Conservation (phyloP, 2,113 vertebrate species). For the Chloebia gouldiae region DNA sequence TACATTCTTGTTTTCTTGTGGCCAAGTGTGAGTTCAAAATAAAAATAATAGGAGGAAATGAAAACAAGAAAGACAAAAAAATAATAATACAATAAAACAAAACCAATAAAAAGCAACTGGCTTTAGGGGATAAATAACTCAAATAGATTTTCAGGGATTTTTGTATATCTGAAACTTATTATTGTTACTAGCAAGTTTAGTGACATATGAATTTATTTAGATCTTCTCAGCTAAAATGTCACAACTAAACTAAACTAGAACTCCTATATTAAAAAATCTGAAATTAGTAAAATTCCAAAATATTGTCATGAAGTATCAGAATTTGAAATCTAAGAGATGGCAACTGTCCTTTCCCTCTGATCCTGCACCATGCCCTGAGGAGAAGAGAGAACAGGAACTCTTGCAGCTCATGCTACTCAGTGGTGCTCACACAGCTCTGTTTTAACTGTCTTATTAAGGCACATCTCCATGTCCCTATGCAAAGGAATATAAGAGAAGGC, state of each 20-base stretch:
- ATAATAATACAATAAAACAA: not conserved
- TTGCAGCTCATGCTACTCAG: not conserved
- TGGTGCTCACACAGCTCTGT: not conserved
- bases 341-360: not conserved
- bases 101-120: not conserved
- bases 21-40: not conserved
- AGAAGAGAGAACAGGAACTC: not conserved
- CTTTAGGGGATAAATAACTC: not conserved
- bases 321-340: not conserved
- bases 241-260: not conserved
- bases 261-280: not conserved
- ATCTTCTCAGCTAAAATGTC: not conserved
- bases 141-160: not conserved
- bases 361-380: not conserved
- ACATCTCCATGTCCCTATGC: not conserved
- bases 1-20: not conserved
- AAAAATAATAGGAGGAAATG: not conserved
- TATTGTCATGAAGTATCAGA: not conserved
- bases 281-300: not conserved
- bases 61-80: not conserved
- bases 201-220: not conserved
- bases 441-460: not conserved
- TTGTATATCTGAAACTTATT: not conserved
- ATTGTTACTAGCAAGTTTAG: not conserved
- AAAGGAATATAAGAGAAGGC: not conserved